Conservation (phyloP, 1,140 invertebrate species). For the Maconellicoccus hirsutus region DNA sequence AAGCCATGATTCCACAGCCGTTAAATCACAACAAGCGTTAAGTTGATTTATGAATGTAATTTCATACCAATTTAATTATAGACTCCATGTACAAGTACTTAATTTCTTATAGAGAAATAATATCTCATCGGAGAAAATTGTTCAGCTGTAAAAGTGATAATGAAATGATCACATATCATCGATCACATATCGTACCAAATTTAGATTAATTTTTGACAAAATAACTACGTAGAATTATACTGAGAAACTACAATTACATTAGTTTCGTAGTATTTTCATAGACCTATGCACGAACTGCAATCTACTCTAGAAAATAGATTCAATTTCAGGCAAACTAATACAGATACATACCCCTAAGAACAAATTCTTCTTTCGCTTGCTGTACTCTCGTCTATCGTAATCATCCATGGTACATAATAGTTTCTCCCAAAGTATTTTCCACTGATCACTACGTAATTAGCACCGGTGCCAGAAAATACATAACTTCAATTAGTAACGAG, state of each 20-base stretch:
- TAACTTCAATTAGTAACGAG: too few relatives aligned
- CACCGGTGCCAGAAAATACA: too few relatives aligned
- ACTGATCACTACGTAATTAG: too few relatives aligned
- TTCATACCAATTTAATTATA: conserved; percentile 13
- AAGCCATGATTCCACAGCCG: not conserved
- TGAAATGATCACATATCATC: not conserved
- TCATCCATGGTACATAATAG: not conserved
- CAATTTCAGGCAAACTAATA: too few relatives aligned
- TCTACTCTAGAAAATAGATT: too few relatives aligned
- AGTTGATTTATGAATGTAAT: not conserved
- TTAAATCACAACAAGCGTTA: conserved; percentile 11
- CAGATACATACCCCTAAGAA: not conserved
- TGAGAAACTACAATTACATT: too few relatives aligned
- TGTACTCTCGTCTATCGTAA: not conserved
- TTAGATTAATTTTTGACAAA: too few relatives aligned
- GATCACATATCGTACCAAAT: not conserved
- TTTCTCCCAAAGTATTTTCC: not conserved
- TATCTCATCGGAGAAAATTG: not conserved
- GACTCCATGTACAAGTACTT: not conserved
- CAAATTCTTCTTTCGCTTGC: not conserved
- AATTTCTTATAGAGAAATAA: not conserved
- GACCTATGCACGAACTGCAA: too few relatives aligned
- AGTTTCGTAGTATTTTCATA: too few relatives aligned
- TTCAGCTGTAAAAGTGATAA: not conserved
- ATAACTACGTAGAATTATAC: too few relatives aligned